Evolutionary conservation across 2,113 vertebrate species (phyloP).

Genomic region (Orientallactaga bullata): DNA sequence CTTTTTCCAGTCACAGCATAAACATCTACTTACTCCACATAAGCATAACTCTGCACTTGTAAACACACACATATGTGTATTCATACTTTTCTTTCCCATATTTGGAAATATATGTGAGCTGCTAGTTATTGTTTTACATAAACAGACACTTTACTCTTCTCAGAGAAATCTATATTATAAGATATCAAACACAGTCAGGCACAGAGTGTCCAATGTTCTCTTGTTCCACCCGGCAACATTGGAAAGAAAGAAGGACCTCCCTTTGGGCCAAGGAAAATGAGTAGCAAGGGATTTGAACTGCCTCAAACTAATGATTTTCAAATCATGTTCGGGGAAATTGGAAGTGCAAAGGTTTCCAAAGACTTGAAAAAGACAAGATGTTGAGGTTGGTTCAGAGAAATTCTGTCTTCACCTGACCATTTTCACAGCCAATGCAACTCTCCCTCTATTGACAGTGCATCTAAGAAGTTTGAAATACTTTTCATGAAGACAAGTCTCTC

Average conservation of each 20-base stretch:
- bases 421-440: background rate
- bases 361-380: background rate
- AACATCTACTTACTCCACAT: slow-evolving; percentile 74
- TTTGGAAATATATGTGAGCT: slow-evolving; percentile 77
- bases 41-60: slow-evolving; percentile 73
- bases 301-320: background rate
- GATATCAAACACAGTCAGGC: slow-evolving; percentile 13
- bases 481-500: background rate
- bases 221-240: slow-evolving; percentile 23
- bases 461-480: background rate
- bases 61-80: slow-evolving; percentile 81
- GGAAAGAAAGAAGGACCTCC: background rate
- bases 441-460: background rate
- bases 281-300: background rate
- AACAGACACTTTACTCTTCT: slow-evolving; percentile 73
- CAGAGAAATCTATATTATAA: slow-evolving; percentile 55
- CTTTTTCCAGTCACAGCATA: slow-evolving; percentile 74
- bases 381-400: background rate
- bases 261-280: slow-evolving; percentile 12
- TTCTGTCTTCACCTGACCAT: background rate
- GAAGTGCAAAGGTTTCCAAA: background rate
- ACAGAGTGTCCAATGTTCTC: background rate
- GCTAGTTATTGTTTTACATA: slow-evolving; percentile 74
- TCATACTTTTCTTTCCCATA: slow-evolving; percentile 72
- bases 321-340: background rate